These are phyloP conservation scores for Nibea albiflora DNA, from an alignment of 2,113 vertebrate species.

Conservation along the genomic window DNA sequence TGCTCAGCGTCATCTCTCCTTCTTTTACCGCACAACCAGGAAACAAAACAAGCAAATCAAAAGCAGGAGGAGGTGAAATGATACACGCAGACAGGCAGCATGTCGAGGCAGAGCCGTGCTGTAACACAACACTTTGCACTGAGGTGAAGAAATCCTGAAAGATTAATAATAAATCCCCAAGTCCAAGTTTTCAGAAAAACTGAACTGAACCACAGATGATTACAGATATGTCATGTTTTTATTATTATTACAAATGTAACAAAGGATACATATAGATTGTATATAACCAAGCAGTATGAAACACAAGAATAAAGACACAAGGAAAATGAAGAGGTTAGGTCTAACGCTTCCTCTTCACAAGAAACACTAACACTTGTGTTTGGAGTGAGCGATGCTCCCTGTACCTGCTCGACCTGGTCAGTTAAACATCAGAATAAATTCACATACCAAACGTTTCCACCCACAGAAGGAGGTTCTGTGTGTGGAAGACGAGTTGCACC, in stretches of 20 bases:
- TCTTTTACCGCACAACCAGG: not conserved
- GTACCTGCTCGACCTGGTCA: not conserved
- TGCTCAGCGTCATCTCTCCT: too few species aligned
- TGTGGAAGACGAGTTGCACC: not conserved
- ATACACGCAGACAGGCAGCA: not conserved
- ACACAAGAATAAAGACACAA: too few species aligned
- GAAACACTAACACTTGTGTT: too few species aligned
- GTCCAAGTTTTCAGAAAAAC: too few species aligned
- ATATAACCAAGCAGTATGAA: too few species aligned
- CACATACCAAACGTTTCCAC: not conserved
- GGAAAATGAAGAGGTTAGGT: too few species aligned
- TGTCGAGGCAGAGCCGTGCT: slow-evolving; percentile 15
- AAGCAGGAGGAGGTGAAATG: not conserved
- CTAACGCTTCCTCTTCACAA: too few species aligned
- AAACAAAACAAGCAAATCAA: not conserved
- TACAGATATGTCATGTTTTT: too few species aligned
- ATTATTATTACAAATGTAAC: too few species aligned
- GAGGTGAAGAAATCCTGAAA: not conserved
- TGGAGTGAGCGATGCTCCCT: too few species aligned
- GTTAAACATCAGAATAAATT: not conserved
- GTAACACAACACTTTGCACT: slow-evolving; percentile 6
- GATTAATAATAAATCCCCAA: not conserved
- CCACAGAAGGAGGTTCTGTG: not conserved
- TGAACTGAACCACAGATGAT: too few species aligned
- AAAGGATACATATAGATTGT: too few species aligned